Conservation (phyloP, 2,888 invertebrate species). For the Beris morrisii region DNA sequence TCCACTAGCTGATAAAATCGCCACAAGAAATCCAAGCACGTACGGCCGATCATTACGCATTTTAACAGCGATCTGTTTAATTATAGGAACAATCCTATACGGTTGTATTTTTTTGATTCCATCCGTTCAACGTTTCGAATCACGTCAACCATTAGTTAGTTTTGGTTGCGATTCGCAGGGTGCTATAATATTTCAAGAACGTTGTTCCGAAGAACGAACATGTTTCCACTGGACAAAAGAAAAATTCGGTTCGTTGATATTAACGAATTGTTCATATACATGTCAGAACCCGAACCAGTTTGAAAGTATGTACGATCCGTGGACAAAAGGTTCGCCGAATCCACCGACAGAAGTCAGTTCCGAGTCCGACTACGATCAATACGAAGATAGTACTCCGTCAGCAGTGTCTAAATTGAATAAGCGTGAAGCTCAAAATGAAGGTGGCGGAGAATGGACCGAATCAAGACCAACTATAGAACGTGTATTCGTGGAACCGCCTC, state of each 20-base stretch:
- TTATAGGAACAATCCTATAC: slow-evolving; percentile 71
- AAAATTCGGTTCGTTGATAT: slow-evolving; percentile 65
- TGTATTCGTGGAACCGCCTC: slow-evolving; percentile 59
- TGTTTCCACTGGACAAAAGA: slow-evolving; percentile 69
- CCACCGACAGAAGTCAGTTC: slow-evolving; percentile 52
- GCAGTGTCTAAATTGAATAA: slow-evolving; percentile 44
- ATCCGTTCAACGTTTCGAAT: slow-evolving; percentile 63
- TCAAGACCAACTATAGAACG: slow-evolving; percentile 8
- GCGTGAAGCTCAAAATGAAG: slow-evolving; percentile 19
- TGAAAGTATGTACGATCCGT: slow-evolving; percentile 52
- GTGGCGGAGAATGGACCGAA: neutral
- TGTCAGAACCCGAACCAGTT: slow-evolving; percentile 60
- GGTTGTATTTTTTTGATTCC: slow-evolving; percentile 69
- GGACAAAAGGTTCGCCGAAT: slow-evolving; percentile 49
- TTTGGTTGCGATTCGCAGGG: slow-evolving; percentile 73
- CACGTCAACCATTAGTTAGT: slow-evolving; percentile 62
- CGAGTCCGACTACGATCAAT: slow-evolving; percentile 50
- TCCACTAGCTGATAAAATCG: slow-evolving; percentile 69
- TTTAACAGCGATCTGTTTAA: slow-evolving; percentile 67
- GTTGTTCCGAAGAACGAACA: slow-evolving; percentile 66
- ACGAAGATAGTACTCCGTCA: slow-evolving; percentile 54
- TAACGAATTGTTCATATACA: slow-evolving; percentile 71
- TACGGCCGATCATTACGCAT: slow-evolving; percentile 68
- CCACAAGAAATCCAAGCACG: slow-evolving; percentile 51
- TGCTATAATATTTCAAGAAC: slow-evolving; percentile 72